These are phyloP conservation scores for Halcyon leucocephala DNA, from an alignment of 2,797 vertebrate genomes.

Conservation along the genomic window DNA sequence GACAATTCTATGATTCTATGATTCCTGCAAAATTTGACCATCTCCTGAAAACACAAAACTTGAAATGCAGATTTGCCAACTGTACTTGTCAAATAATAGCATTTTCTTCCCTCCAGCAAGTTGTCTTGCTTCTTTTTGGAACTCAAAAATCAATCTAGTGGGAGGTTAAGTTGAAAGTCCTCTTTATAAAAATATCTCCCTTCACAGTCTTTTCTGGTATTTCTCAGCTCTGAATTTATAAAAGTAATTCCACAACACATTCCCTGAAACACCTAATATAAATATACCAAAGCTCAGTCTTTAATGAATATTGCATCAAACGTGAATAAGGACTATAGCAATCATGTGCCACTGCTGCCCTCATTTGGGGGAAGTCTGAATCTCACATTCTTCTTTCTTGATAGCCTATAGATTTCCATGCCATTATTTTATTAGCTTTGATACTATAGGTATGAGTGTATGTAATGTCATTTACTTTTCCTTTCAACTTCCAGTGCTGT, in stretches of 20 bases:
- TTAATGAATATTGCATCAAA: not conserved
- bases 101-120: slow-evolving; percentile 35
- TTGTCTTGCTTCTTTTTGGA: slow-evolving; percentile 3
- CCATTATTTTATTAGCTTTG: not conserved
- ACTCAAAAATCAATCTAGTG: slow-evolving; percentile 16
- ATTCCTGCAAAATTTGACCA: not conserved
- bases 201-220: slow-evolving; percentile 47
- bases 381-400: not conserved
- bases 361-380: slow-evolving; percentile 7
- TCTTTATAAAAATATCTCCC: slow-evolving; percentile 25
- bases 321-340: not conserved
- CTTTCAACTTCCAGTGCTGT: not conserved
- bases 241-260: slow-evolving; percentile 72
- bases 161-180: slow-evolving; percentile 49
- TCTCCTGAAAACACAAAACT: not conserved
- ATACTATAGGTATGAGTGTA: not conserved
- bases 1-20: not conserved
- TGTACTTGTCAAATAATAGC: not conserved
- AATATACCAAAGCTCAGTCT: slow-evolving; percentile 54
- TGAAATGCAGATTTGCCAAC: not conserved
- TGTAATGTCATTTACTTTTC: not conserved
- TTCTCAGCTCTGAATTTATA: slow-evolving; percentile 66
- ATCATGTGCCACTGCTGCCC: slow-evolving; percentile 69
- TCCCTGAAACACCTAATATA: slow-evolving; percentile 69
- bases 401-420: not conserved